Conservation (phyloP, 2,113 vertebrate species). For the Ginglymostoma cirratum region DNA sequence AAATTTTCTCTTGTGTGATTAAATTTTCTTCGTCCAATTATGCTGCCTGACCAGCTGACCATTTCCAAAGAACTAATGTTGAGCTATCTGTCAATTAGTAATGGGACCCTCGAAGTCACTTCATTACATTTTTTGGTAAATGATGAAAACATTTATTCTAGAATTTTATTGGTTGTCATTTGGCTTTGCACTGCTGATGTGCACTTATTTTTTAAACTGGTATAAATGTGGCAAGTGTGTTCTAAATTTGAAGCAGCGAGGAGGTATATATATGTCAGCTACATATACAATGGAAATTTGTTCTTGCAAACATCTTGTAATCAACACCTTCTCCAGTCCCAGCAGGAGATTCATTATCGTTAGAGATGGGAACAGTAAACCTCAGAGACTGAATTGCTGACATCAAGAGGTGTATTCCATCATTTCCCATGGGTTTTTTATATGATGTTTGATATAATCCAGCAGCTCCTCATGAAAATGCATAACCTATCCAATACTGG, state of each 20-base stretch:
- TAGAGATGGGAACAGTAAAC: slow-evolving; percentile 6
- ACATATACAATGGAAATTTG: slow-evolving; percentile 1
- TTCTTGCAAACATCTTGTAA: slow-evolving; percentile 25
- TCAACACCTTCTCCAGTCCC: slow-evolving; percentile 20
- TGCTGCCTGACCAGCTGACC: background rate
- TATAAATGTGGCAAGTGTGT: background rate
- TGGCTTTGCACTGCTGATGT: background rate
- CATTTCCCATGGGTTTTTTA: background rate
- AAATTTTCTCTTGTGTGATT: background rate
- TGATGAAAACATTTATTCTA: background rate
- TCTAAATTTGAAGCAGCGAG: background rate
- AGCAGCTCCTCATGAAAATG: background rate
- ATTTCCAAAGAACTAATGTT: background rate
- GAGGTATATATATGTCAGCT: background rate
- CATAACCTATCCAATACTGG: background rate
- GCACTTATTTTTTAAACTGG: background rate
- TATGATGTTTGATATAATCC: background rate
- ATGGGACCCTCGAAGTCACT: background rate
- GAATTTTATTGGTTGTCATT: background rate
- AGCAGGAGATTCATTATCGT: background rate
- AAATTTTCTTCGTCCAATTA: background rate
- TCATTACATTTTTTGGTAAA: background rate
- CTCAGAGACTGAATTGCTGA: slow-evolving; percentile 17
- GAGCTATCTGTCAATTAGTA: background rate
- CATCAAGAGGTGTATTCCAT: background rate